Conservation (phyloP, 2,888 invertebrate genomes). For the Chrysodeixis includens region DNA sequence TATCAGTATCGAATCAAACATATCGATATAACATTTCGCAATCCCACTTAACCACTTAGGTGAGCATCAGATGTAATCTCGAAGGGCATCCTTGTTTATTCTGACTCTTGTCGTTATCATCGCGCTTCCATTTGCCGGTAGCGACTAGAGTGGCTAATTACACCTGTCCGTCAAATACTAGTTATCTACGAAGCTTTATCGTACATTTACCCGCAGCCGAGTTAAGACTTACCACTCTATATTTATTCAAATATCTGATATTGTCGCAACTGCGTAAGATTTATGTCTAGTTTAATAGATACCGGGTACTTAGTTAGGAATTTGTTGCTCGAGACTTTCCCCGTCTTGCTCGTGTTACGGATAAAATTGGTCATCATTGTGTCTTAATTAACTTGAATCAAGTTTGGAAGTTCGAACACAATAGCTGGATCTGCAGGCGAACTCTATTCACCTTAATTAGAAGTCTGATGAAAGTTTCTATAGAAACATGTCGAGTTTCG, state of each 20-base stretch:
- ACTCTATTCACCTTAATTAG: conserved; percentile 28
- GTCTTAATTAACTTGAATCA: conserved; percentile 51
- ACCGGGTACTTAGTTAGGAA: conserved; percentile 56
- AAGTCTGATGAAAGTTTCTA: conserved; percentile 13
- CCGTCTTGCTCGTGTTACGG: conserved; percentile 43
- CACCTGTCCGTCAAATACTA: conserved; percentile 82
- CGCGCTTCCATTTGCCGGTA: conserved; percentile 75
- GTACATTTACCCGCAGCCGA: conserved; percentile 69
- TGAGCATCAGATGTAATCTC: conserved; percentile 71
- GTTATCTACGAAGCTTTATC: conserved; percentile 78
- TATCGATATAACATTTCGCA: conserved; percentile 67
- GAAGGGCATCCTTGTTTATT: conserved; percentile 83
- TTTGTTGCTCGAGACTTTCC: conserved; percentile 53
- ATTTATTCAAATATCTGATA: conserved; percentile 64
- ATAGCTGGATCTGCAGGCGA: conserved; percentile 26
- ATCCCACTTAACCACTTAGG: conserved; percentile 74
- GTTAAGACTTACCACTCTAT: conserved; percentile 62
- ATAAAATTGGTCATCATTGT: conserved; percentile 51
- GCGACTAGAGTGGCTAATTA: conserved; percentile 79
- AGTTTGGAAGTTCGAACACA: conserved; percentile 45
- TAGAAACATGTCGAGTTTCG: conserved; percentile 25
- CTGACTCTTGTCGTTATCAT: conserved; percentile 70
- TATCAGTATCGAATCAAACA: conserved; percentile 16
- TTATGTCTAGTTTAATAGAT: conserved; percentile 61
- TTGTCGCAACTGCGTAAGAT: conserved; percentile 58